phyloP scores from a whole-genome alignment of 2,797 vertebrate species.

The Sebastes itinus region DNA sequence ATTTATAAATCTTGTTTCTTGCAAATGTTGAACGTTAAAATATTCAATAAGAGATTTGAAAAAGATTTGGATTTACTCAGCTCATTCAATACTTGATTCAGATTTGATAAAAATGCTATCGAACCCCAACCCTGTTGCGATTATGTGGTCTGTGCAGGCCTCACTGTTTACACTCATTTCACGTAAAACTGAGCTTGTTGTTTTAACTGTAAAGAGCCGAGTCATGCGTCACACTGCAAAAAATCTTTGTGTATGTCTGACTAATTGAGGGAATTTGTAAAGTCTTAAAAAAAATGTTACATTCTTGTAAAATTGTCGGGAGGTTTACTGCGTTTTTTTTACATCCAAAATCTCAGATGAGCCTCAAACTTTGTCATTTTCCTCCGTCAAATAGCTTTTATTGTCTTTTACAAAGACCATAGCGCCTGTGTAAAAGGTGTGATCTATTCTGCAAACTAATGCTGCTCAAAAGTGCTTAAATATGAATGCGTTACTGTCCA shows the following conservation, averaged over 20 bases:
- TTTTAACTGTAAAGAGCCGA: background rate
- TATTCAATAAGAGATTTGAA: background rate
- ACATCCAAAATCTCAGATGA: background rate
- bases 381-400: background rate
- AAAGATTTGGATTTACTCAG: background rate
- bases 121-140: background rate
- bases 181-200: background rate
- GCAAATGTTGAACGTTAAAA: background rate
- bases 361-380: background rate
- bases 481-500: constrained; percentile 37
- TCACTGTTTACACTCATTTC: background rate
- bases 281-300: constrained; percentile 30
- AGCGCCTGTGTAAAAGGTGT: constrained; percentile 1
- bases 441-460: background rate
- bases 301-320: background rate
- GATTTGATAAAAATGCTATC: background rate
- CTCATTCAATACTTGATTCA: background rate
- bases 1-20: background rate
- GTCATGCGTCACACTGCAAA: background rate
- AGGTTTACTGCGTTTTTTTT: constrained; percentile 1
- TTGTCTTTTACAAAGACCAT: constrained; percentile 11
- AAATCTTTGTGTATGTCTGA: background rate
- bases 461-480: constrained; percentile 25
- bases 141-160: background rate
- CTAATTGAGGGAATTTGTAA: background rate